phyloP scores from a whole-genome alignment of 2,888 invertebrate species.

The Magallana nippona region DNA sequence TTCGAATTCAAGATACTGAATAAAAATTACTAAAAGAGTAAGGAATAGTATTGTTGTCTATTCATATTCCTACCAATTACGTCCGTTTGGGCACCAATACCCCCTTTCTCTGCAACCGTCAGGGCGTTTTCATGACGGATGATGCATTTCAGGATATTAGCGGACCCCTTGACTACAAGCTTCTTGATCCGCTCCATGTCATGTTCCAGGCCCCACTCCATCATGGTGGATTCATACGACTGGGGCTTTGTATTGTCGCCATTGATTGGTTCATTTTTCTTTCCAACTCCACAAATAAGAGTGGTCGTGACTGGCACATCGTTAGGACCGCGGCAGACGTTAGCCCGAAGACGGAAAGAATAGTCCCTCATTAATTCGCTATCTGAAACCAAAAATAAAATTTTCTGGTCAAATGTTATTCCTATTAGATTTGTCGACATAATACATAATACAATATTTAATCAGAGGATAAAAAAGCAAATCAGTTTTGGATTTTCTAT shows the following conservation, averaged over 20 bases:
- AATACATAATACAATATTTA: no score
- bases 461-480: not conserved
- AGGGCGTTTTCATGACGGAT: slow-evolving; percentile 54
- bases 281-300: slow-evolving; percentile 52
- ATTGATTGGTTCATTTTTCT: slow-evolving; percentile 55
- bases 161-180: slow-evolving; percentile 45
- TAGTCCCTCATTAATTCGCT: not conserved
- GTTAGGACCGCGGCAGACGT: slow-evolving; percentile 45
- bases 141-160: slow-evolving; percentile 51
- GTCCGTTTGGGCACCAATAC: slow-evolving; percentile 61
- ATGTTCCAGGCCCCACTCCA: slow-evolving; percentile 49
- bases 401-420: no score
- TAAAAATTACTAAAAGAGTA: no score
- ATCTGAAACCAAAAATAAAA: slow-evolving; percentile 14
- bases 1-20: no score
- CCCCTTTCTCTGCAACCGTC: slow-evolving; percentile 51
- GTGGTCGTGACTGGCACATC: slow-evolving; percentile 42
- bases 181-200: slow-evolving; percentile 43
- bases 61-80: slow-evolving; percentile 65
- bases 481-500: no score
- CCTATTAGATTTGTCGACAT: no score
- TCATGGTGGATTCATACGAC: slow-evolving; percentile 57
- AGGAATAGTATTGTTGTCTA: not conserved
- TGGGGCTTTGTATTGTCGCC: slow-evolving; percentile 59
- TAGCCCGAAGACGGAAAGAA: slow-evolving; percentile 48